phyloP scores from a whole-genome alignment of 2,113 vertebrate species.

The Ceuthmochares aereus region DNA sequence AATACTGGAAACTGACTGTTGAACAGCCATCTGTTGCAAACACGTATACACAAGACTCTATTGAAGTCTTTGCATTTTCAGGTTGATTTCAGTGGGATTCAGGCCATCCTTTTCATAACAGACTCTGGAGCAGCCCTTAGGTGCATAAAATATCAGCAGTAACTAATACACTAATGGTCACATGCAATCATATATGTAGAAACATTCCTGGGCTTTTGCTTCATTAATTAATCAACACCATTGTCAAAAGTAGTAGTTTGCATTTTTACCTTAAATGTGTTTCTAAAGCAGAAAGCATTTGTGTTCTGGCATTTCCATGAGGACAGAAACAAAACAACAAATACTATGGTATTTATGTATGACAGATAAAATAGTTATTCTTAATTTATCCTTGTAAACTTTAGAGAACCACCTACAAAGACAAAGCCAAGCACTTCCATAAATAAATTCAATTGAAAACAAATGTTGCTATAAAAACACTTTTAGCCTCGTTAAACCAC shows the following conservation, averaged over 20 bases:
- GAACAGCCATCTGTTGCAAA: conserved; percentile 6
- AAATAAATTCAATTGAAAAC: background rate
- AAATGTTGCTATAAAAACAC: background rate
- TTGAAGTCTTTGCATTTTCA: background rate
- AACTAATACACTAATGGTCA: background rate
- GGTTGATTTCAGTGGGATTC: background rate
- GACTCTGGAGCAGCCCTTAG: background rate
- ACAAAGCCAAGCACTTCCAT: background rate
- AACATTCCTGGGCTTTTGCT: background rate
- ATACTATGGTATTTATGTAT: background rate
- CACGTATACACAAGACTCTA: background rate
- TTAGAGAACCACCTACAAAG: background rate
- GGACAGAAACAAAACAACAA: background rate
- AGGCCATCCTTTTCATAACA: background rate
- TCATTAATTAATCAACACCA: background rate
- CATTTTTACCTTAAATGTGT: background rate
- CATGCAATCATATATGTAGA: background rate
- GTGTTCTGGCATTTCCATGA: background rate
- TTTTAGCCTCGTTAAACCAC: background rate
- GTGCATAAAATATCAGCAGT: background rate
- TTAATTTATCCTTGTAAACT: background rate
- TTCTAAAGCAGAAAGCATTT: background rate
- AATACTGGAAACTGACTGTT: background rate
- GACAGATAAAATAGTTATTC: background rate
- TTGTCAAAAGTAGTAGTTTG: background rate